These are phyloP conservation scores for Cirrhinus mrigala DNA, from an alignment of 2,797 vertebrate species.

Conservation along the genomic window DNA sequence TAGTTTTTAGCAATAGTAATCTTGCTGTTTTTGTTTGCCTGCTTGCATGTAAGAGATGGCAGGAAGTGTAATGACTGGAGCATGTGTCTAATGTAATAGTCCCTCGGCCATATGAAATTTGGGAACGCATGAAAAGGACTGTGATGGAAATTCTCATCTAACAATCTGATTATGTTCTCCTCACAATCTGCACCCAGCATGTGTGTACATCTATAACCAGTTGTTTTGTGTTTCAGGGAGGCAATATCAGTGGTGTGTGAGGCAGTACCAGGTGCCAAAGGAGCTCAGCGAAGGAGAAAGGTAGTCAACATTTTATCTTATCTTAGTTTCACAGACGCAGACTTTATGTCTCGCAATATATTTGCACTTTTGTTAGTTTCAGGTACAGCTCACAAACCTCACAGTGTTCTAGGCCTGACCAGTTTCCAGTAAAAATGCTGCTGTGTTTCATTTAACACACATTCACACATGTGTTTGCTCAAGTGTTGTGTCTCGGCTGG, in stretches of 20 bases:
- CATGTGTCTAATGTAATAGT: constrained; percentile 58
- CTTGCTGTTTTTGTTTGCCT: neutral
- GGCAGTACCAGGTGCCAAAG: constrained; percentile 95
- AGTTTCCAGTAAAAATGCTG: constrained; percentile 8
- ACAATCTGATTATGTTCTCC: constrained; percentile 25
- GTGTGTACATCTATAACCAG: constrained; percentile 50
- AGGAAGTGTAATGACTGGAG: constrained; percentile 24
- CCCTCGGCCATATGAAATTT: constrained; percentile 52
- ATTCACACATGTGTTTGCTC: neutral
- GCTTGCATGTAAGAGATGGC: neutral
- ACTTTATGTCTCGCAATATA: neutral
- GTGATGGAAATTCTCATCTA: constrained; percentile 51
- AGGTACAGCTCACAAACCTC: neutral
- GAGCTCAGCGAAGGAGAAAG: constrained; percentile 93
- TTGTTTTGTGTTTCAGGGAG: constrained; percentile 81
- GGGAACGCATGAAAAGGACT: constrained; percentile 51
- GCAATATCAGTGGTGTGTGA: constrained; percentile 96
- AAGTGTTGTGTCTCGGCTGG: constrained; percentile 58
- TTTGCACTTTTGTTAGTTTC: constrained; percentile 17
- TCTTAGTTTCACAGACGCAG: constrained; percentile 22
- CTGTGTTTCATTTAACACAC: neutral
- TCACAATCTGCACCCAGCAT: constrained; percentile 16
- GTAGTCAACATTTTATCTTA: constrained; percentile 71
- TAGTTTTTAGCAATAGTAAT: neutral
- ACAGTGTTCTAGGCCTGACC: neutral